These are phyloP conservation scores for Rhagium mordax DNA, from an alignment of 2,888 invertebrate species.

Conservation along the genomic window DNA sequence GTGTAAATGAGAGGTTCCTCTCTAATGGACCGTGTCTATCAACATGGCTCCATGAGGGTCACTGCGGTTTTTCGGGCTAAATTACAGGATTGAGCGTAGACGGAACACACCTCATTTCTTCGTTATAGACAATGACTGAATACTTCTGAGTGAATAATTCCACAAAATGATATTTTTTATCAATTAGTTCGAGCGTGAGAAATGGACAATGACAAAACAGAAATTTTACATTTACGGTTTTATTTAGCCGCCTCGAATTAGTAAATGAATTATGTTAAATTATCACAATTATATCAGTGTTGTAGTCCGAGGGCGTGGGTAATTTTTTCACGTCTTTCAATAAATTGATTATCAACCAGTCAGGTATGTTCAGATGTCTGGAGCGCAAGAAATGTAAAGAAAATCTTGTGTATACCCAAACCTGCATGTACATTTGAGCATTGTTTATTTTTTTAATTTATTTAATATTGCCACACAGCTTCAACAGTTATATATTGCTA, in stretches of 20 bases:
- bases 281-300: background rate
- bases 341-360: too few relatives aligned
- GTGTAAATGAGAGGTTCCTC: conserved; percentile 48
- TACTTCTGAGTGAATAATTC: conserved; percentile 53
- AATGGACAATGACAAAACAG: conserved; percentile 40
- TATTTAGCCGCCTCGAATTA: background rate
- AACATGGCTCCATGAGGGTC: conserved; percentile 50
- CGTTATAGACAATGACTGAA: conserved; percentile 60
- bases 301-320: background rate
- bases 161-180: conserved; percentile 53
- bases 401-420: too few relatives aligned
- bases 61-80: conserved; percentile 55
- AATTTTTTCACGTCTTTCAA: too few relatives aligned
- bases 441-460: too few relatives aligned
- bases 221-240: conserved; percentile 20
- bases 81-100: conserved; percentile 54
- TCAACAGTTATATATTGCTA: too few relatives aligned
- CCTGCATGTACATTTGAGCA: too few relatives aligned
- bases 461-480: too few relatives aligned
- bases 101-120: conserved; percentile 50
- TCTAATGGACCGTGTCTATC: conserved; percentile 52
- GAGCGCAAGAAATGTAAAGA: too few relatives aligned
- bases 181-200: conserved; percentile 33
- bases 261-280: background rate
- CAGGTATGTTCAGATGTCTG: too few relatives aligned